Evolutionary conservation across 1,140 invertebrate species (phyloP).

Genomic region (Microplitis mediator): DNA sequence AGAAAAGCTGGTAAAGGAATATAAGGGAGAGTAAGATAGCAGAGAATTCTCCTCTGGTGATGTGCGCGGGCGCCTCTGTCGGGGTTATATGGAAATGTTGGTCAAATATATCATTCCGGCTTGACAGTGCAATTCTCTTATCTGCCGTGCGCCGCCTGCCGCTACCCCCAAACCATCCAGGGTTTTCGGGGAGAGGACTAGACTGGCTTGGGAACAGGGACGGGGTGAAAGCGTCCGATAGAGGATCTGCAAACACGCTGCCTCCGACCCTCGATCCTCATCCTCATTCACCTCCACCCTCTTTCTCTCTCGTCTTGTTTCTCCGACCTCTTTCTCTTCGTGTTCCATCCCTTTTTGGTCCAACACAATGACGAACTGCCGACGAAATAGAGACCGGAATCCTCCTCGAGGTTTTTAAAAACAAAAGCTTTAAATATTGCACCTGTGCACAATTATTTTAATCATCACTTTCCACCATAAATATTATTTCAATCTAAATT

Average conservation of each 20-base stretch:
- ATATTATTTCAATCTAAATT: not conserved
- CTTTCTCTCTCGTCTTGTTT: constrained; percentile 32
- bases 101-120: constrained; percentile 85
- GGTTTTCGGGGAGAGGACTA: constrained; percentile 16
- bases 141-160: constrained; percentile 60
- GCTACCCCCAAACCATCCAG: constrained; percentile 21
- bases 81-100: constrained; percentile 57
- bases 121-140: constrained; percentile 87
- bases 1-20: constrained; percentile 41
- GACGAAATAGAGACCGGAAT: constrained; percentile 28
- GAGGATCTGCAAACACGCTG: constrained; percentile 63
- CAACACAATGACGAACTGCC: constrained; percentile 35
- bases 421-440: not conserved
- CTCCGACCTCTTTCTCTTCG: constrained; percentile 1
- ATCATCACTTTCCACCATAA: no score
- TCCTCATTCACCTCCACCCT: constrained; percentile 46
- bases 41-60: not conserved
- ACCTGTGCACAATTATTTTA: not conserved
- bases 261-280: constrained; percentile 34
- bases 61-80: constrained; percentile 30
- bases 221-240: constrained; percentile 57
- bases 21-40: not conserved
- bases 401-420: constrained; percentile 13
- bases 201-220: constrained; percentile 34
- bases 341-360: constrained; percentile 16